Evolutionary conservation across 2,888 invertebrate species (phyloP).

Genomic region (Drosophila infuscata): DNA sequence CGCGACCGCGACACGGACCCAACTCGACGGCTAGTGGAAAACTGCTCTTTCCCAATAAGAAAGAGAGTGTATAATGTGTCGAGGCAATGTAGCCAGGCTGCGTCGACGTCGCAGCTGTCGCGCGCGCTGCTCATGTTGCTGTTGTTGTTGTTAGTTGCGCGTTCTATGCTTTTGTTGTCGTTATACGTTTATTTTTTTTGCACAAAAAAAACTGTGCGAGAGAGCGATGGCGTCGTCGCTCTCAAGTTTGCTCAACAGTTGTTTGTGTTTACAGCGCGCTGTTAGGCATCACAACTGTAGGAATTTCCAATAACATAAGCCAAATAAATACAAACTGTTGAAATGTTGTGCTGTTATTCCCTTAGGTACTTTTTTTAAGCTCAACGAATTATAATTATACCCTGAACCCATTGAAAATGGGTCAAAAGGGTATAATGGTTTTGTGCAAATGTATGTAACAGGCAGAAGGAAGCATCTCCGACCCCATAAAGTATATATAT

Average conservation of each 20-base stretch:
- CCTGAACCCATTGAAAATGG: too few species aligned
- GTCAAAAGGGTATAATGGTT: too few species aligned
- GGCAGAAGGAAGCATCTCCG: too few species aligned
- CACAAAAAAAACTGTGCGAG: conserved; percentile 36
- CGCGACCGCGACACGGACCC: conserved; percentile 65
- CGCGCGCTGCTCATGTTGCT: conserved; percentile 47
- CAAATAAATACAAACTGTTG: conserved; percentile 25
- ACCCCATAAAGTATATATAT: too few species aligned
- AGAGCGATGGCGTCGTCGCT: conserved; percentile 50
- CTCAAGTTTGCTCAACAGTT: conserved; percentile 62
- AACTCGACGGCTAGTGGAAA: conserved; percentile 69
- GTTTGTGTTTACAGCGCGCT: conserved; percentile 59
- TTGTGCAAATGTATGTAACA: too few species aligned
- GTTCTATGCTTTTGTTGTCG: conserved; percentile 66
- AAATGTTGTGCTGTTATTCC: conserved; percentile 11
- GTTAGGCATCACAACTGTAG: conserved; percentile 47
- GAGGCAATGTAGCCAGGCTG: conserved; percentile 29
- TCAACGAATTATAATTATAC: neutral
- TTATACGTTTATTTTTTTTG: conserved; percentile 35
- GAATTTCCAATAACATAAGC: conserved; percentile 19
- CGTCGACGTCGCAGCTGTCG: conserved; percentile 64
- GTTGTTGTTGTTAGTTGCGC: conserved; percentile 63
- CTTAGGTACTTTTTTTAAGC: neutral
- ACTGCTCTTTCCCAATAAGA: conserved; percentile 71
- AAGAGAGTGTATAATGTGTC: conserved; percentile 56